Base-by-base conservation (phyloP, 2,888 invertebrate species). In the Myopa tessellatipennis region DNA sequence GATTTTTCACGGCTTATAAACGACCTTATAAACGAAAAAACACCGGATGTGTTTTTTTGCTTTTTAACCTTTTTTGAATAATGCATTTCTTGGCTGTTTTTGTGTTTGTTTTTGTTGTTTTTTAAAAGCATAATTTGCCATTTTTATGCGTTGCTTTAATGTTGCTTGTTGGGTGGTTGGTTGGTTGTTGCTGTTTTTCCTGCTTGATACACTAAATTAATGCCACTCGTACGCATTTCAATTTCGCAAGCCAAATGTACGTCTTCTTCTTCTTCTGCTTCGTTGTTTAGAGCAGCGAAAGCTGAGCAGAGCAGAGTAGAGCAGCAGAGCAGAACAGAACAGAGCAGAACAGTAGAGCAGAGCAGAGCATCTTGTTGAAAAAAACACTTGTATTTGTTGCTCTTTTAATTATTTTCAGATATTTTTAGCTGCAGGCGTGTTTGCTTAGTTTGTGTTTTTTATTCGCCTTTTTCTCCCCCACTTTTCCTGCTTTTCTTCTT, bases 91-190 rank as follows among this genome's bases (percentile, higher is more conserved):
- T 14, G 16, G 8, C 1, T 55, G 14, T 55, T 55, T 10, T 55
- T 55, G 14, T 55, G 3, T 10, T 55, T n/a, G 55, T 55, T 55
- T 10, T 55, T 55, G 55, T 55, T 55, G 16, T 4, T n/a, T 4
- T 55, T n/a, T 26, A 26, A 1, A 26, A 26, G n/a, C 1, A 10
- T n/a, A 55, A 55, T 14, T 55, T 55, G 55, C 55, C 3, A 55
- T 55, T 55, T 55, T 55, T 55, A 55, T 55, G 55, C 55, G 55
- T 55, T 55, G 55, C 55, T 14, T 55, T 14, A 55, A n/a, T 55
- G 55, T n/a, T 55, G 3, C n/a, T 55, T 55, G 50, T 50, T 50
- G 4, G 10, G 0, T 55, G 14, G 10, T 55, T 55, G 5, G 5
- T 55, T 55, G 45, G 5, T 55, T 10, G 55, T 55, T 16, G 14